Percentiles rank a stretch among this genome's conserved stretches.
Conservation (phyloP, 1,140 invertebrate genomes). For the Pectinophora gossypiella region DNA sequence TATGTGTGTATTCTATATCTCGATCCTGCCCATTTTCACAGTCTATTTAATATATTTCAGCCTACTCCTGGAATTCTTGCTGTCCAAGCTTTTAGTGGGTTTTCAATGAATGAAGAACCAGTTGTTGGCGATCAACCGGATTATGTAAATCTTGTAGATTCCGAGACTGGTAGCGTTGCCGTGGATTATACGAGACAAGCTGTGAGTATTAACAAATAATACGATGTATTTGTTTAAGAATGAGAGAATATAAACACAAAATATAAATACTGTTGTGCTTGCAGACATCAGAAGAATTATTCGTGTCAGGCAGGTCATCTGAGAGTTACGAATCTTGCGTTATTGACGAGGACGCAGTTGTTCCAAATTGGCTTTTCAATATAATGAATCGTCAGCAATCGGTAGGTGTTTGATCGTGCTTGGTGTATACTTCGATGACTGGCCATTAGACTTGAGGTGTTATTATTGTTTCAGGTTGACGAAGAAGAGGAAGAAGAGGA, state of each 20-base stretch:
- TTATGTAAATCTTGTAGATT: constrained; percentile 41
- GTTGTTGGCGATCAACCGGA: constrained; percentile 41
- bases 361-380: constrained; percentile 59
- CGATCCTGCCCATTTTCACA: too few relatives aligned
- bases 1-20: too few relatives aligned
- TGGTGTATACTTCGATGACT: not conserved
- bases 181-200: constrained; percentile 34
- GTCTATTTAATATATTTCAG: constrained; percentile 13
- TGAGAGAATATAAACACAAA: not conserved
- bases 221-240: not conserved
- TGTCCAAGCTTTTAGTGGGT: constrained; percentile 53
- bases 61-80: constrained; percentile 27
- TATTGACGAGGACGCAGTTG: constrained; percentile 45
- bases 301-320: constrained; percentile 53
- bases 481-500: constrained; percentile 28
- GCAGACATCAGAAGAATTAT: constrained; percentile 56
- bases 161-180: constrained; percentile 45
- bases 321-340: constrained; percentile 51
- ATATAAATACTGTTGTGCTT: constrained; percentile 13
- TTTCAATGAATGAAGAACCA: constrained; percentile 40
- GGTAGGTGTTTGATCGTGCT: constrained; percentile 15
- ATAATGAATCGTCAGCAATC: constrained; percentile 49
- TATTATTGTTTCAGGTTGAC: constrained; percentile 9
- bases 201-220: constrained; percentile 28
- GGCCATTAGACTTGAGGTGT: not conserved